Percentiles rank a stretch among this genome's conserved stretches.
Evolutionary conservation across 2,888 invertebrate genomes (phyloP).

Genomic region (Pseudanteris insignis): DNA sequence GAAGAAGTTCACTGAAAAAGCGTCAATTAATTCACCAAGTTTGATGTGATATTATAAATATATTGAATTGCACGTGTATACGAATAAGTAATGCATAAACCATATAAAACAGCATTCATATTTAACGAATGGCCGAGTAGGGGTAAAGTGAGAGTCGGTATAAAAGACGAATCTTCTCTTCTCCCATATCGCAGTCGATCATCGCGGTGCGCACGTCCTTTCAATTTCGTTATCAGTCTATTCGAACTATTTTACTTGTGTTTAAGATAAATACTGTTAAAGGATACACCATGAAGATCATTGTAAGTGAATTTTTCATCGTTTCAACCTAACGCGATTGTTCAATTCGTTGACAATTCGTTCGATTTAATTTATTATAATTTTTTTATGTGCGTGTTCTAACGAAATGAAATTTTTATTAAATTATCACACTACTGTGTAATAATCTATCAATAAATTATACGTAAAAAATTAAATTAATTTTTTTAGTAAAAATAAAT

Average conservation of each 20-base stretch:
- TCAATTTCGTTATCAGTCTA: conserved; percentile 46
- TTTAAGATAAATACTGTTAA: conserved; percentile 34
- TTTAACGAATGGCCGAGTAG: conserved; percentile 55
- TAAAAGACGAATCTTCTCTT: conserved; percentile 66
- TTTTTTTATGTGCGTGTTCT: too few species aligned
- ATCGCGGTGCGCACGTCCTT: conserved; percentile 49
- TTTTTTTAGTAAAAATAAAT: too few species aligned
- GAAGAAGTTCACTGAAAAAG: conserved; percentile 14
- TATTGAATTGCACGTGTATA: conserved; percentile 30
- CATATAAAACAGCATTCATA: conserved; percentile 50
- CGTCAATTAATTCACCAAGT: conserved; percentile 21
- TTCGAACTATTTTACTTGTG: conserved; percentile 40
- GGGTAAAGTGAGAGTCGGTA: conserved; percentile 65
- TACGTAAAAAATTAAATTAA: background rate
- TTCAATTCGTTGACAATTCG: too few species aligned
- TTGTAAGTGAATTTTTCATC: conserved; percentile 63
- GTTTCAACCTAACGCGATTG: conserved; percentile 20
- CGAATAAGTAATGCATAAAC: conserved; percentile 46
- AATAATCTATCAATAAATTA: too few species aligned
- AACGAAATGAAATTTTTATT: too few species aligned
- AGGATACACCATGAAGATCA: conserved; percentile 66
- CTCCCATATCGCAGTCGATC: conserved; percentile 59
- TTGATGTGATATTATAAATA: conserved; percentile 29
- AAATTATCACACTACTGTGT: too few species aligned
- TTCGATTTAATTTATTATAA: too few species aligned